Conservation (phyloP, 2,888 invertebrate genomes). For the Macaria notata region DNA sequence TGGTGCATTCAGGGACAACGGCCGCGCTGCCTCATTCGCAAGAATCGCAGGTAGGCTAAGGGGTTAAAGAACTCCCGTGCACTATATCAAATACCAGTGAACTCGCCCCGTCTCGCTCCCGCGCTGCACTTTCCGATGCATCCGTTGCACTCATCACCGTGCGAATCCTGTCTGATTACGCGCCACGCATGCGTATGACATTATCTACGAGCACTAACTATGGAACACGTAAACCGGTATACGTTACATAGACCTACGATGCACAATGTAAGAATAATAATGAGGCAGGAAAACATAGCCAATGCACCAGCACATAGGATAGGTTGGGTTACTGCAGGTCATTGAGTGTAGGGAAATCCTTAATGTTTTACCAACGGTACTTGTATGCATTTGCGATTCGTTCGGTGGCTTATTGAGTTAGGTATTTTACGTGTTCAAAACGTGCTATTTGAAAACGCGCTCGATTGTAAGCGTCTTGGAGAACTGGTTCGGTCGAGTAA, state of each 20-base stretch:
- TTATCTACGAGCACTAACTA: slow-evolving; percentile 64
- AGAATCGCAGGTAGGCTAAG: slow-evolving; percentile 82
- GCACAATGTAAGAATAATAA: slow-evolving; percentile 36
- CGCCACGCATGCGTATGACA: slow-evolving; percentile 76
- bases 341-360: slow-evolving; percentile 31
- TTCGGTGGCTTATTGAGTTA: background rate
- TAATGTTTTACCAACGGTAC: slow-evolving; percentile 23
- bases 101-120: slow-evolving; percentile 70
- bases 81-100: slow-evolving; percentile 83
- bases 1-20: slow-evolving; percentile 79
- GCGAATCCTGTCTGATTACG: slow-evolving; percentile 79
- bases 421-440: slow-evolving; percentile 1
- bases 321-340: slow-evolving; percentile 35
- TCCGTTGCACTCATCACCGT: slow-evolving; percentile 67
- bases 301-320: slow-evolving; percentile 34
- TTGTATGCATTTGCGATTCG: slow-evolving; percentile 14
- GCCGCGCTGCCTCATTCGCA: slow-evolving; percentile 80
- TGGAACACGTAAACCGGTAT: slow-evolving; percentile 56
- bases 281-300: slow-evolving; percentile 38
- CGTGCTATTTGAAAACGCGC: background rate
- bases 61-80: slow-evolving; percentile 81
- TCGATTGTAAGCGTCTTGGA: too few species aligned
- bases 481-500: slow-evolving; percentile 27
- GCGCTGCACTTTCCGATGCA: slow-evolving; percentile 66
- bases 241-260: slow-evolving; percentile 43